These are phyloP conservation scores for Leucoptera coffeella DNA, from an alignment of 2,888 invertebrate genomes.

Conservation along the genomic window DNA sequence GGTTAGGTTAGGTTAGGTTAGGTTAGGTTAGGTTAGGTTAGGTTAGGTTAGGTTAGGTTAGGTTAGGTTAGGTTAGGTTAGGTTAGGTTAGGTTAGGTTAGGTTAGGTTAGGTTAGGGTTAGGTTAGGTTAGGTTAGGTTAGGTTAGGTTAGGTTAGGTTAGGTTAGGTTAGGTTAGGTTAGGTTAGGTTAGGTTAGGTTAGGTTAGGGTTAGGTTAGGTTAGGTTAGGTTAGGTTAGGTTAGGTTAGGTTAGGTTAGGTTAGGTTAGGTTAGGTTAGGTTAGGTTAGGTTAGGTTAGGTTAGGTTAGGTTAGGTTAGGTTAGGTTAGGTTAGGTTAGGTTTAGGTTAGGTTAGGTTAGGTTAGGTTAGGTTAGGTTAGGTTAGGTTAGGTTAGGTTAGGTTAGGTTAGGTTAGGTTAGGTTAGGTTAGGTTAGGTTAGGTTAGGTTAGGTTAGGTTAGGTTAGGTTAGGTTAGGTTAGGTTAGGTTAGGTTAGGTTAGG, in stretches of 20 bases:
- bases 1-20: constrained; percentile 5
- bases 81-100: constrained; percentile 3
- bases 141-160: constrained; percentile 3
- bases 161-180: constrained; percentile 4
- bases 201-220: constrained; percentile 2
- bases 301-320: constrained; percentile 3
- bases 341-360: constrained; percentile 3
- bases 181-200: constrained; percentile 4
- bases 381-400: constrained; percentile 5
- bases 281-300: constrained; percentile 3
- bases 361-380: constrained; percentile 4
- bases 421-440: constrained; percentile 5
- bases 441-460: constrained; percentile 5
- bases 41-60: constrained; percentile 4
- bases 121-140: constrained; percentile 3
- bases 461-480: constrained; percentile 5
- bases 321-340: constrained; percentile 3
- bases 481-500: constrained; percentile 4
- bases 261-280: constrained; percentile 3
- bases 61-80: constrained; percentile 4
- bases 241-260: constrained; percentile 1
- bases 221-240: constrained; percentile 2
- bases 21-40: constrained; percentile 5
- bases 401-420: constrained; percentile 5
- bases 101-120: constrained; percentile 3